Conservation (phyloP, 2,113 vertebrate genomes). For the Chaetorhynchus papuensis region DNA sequence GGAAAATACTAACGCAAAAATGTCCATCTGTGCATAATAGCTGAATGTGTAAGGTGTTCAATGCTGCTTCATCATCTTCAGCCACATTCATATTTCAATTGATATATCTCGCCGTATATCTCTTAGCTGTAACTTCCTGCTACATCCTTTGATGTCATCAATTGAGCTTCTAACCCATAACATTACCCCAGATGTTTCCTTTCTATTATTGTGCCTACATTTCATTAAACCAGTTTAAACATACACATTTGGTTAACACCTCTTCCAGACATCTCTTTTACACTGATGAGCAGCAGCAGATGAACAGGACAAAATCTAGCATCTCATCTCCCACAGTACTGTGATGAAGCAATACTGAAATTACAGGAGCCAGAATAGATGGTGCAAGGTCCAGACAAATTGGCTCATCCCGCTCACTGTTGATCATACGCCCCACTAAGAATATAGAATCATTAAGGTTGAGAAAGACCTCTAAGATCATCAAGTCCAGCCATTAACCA, state of each 20-base stretch:
- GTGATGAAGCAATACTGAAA: neutral
- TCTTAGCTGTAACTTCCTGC: neutral
- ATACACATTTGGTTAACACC: neutral
- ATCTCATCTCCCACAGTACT: neutral
- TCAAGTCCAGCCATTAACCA: neutral
- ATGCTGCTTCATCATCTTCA: neutral
- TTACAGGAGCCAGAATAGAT: neutral
- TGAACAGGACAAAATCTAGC: neutral
- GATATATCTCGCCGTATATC: no score
- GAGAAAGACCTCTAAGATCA: neutral
- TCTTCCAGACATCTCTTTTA: neutral
- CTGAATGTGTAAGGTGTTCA: neutral
- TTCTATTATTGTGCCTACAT: neutral
- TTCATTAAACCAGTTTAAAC: neutral
- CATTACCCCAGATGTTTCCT: neutral
- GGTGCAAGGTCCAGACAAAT: neutral
- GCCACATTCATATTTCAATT: neutral
- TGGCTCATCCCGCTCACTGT: neutral
- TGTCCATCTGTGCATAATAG: neutral
- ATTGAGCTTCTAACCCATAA: neutral
- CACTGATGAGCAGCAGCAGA: neutral
- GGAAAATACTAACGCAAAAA: neutral
- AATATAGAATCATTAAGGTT: neutral
- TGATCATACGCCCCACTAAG: neutral
- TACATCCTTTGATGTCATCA: neutral